These are phyloP conservation scores for Myotis brandtii DNA, from an alignment of 2,113 vertebrate genomes.

Conservation along the genomic window DNA sequence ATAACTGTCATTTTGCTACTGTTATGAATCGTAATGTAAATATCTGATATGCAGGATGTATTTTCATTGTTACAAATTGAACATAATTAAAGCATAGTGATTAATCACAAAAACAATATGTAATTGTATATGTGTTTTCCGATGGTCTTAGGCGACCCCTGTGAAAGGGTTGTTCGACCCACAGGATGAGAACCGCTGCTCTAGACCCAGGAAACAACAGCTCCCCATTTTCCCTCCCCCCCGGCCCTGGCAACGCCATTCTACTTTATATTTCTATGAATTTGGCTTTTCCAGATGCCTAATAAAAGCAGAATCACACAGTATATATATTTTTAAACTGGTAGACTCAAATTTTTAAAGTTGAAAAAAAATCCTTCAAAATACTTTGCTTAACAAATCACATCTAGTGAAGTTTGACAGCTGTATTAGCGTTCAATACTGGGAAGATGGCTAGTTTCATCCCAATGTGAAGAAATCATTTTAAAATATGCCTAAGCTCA, in stretches of 20 bases:
- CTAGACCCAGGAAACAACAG: not conserved
- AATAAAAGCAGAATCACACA: not conserved
- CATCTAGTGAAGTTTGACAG: not conserved
- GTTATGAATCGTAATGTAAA: too few species aligned
- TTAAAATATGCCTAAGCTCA: not conserved
- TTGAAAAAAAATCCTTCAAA: not conserved
- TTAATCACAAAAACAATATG: too few species aligned
- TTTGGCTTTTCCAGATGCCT: not conserved
- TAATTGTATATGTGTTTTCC: too few species aligned
- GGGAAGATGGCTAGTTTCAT: not conserved
- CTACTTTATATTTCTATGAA: not conserved
- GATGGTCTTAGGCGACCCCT: too few species aligned
- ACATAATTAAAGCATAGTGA: too few species aligned
- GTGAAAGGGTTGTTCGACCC: too few species aligned
- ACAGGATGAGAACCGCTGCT: too few species aligned
- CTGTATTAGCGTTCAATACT: not conserved
- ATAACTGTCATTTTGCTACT: too few species aligned
- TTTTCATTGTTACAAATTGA: too few species aligned
- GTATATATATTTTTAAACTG: not conserved
- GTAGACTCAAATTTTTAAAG: not conserved
- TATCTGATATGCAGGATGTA: too few species aligned
- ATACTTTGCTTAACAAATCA: constrained; percentile 3
- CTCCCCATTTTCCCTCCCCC: not conserved
- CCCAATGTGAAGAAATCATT: constrained; percentile 32
- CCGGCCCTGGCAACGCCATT: not conserved